Evolutionary conservation across 2,113 vertebrate genomes (phyloP).

Genomic region (Syngnathus floridae): DNA sequence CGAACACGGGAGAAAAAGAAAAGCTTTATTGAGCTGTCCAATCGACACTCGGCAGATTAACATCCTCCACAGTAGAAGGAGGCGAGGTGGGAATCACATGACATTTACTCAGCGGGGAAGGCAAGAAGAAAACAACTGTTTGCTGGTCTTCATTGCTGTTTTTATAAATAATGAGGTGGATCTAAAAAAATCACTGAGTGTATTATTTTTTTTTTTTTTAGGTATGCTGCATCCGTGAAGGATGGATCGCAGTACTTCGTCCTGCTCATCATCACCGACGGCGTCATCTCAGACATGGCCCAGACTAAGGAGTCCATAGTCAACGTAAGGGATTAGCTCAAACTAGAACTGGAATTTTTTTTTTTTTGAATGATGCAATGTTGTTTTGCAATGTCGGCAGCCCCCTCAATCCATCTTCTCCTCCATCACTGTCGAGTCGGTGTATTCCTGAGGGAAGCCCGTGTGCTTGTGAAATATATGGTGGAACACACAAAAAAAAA

Average conservation of each 20-base stretch:
- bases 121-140: background rate
- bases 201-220: constrained; percentile 35
- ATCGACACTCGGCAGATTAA: constrained; percentile 2
- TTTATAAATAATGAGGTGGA: background rate
- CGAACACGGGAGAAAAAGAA: background rate
- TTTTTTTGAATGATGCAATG: background rate
- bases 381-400: background rate
- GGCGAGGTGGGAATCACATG: background rate
- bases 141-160: background rate
- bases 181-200: background rate
- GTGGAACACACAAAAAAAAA: constrained; percentile 8
- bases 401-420: constrained; percentile 18
- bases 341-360: too few relatives aligned
- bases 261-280: constrained; percentile 91
- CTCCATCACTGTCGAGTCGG: constrained; percentile 39
- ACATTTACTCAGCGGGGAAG: constrained; percentile 12
- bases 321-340: constrained; percentile 72
- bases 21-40: constrained; percentile 4
- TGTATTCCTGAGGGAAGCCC: constrained; percentile 7
- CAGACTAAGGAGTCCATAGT: constrained; percentile 94
- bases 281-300: constrained; percentile 96
- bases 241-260: constrained; percentile 97
- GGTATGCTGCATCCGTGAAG: constrained; percentile 87
- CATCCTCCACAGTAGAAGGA: constrained; percentile 6
- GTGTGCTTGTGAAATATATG: constrained; percentile 7